Conservation (phyloP, 2,113 vertebrate genomes). For the Tricholaema leucomelas region DNA sequence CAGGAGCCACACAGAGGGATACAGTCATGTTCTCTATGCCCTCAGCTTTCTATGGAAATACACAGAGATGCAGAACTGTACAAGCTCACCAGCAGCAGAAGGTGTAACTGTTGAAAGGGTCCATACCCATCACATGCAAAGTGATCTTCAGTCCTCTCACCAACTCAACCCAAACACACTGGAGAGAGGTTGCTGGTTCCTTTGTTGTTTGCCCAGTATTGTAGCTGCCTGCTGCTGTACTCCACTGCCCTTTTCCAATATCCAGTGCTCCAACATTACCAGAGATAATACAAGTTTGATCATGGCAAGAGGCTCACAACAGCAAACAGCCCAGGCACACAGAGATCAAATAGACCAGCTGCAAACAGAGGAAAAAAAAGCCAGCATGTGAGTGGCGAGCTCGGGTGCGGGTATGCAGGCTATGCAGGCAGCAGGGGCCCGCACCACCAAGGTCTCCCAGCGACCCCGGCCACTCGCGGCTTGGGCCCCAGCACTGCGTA, state of each 20-base stretch:
- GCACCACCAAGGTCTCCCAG: conserved; percentile 43
- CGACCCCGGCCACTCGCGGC: conserved; percentile 40
- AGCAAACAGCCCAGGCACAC: conserved; percentile 37
- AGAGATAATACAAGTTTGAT: conserved; percentile 42
- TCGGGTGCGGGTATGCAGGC: not conserved
- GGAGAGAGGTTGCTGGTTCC: not conserved
- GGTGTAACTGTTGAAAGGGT: not conserved
- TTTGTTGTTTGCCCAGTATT: not conserved
- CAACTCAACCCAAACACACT: not conserved
- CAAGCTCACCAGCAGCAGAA: not conserved
- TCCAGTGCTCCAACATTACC: not conserved
- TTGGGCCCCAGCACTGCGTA: conserved; percentile 47
- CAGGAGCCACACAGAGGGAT: not conserved
- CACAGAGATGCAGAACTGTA: not conserved
- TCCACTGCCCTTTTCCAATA: conserved; percentile 8
- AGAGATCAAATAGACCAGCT: conserved; percentile 71
- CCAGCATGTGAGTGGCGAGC: not conserved
- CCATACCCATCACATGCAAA: not conserved
- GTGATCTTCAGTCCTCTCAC: not conserved
- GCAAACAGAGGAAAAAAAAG: not conserved
- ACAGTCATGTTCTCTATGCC: accelerated
- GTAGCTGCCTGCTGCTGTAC: conserved; percentile 2
- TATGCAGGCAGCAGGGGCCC: conserved; percentile 40
- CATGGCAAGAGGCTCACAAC: not conserved
- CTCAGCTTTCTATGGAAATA: not conserved